phyloP scores from a whole-genome alignment of 2,888 invertebrate species.

The Agonopterix arenella region DNA sequence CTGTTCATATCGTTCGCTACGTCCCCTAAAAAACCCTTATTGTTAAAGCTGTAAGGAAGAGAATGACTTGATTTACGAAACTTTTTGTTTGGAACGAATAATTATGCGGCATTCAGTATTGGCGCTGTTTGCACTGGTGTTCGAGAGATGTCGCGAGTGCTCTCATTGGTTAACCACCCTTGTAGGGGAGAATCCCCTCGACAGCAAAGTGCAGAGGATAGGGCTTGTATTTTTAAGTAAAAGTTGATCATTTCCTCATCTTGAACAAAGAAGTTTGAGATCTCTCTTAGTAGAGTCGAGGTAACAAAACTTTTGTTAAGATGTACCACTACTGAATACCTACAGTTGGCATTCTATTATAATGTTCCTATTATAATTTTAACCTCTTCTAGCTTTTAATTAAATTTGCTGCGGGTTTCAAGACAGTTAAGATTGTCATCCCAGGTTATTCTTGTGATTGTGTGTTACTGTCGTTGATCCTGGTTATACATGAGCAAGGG shows the following conservation, averaged over 20 bases:
- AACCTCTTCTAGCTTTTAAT: too few relatives aligned
- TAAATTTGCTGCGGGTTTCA: too few relatives aligned
- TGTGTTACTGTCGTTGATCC: too few relatives aligned
- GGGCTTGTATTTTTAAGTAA: neutral
- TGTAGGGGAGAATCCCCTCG: conserved; percentile 31
- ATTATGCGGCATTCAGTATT: conserved; percentile 65
- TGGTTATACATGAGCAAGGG: too few relatives aligned
- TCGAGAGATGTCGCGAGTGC: conserved; percentile 37
- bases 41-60: neutral
- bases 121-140: conserved; percentile 51
- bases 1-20: neutral
- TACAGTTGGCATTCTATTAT: too few relatives aligned
- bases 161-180: conserved; percentile 55
- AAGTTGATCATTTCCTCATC: neutral
- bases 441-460: too few relatives aligned
- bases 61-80: neutral
- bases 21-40: neutral
- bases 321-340: too few relatives aligned
- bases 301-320: too few relatives aligned
- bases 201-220: conserved; percentile 21
- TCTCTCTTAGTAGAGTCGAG: too few relatives aligned
- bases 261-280: too few relatives aligned
- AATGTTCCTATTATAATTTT: too few relatives aligned
- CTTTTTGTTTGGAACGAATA: conserved; percentile 40
- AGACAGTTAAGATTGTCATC: too few relatives aligned